Base-by-base conservation (phyloP, 2,797 vertebrate species). In the Hypotaenidia okinawae region DNA sequence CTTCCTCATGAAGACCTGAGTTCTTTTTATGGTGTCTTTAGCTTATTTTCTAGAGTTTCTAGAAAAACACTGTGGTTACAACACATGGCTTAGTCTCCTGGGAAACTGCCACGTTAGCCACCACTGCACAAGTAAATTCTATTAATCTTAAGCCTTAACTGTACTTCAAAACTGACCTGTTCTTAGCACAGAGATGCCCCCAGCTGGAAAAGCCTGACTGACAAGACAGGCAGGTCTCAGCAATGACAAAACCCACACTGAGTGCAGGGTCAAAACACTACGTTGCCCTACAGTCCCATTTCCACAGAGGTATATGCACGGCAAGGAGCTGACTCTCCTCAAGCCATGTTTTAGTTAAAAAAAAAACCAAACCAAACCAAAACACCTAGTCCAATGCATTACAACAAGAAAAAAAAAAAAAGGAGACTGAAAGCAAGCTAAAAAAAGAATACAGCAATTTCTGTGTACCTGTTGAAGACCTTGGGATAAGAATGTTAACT, bases 221-320 rank as follows among this genome's bases (percentile, higher is more conserved):
- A 49, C 55, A 59, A 51, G 57, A 35, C 11, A 73, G 67, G 23
- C n/a, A 54, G 21, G 33, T 85, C 62, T 86, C 39, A 69, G 12
- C 5, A 54, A 24, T 0, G 4, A 62, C 15, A 41, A 74, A 84
- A n/a, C 7, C n/a, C n/a, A 22, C 4, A 2, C 30, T 0, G 1
- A 70, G 25, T 4, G 32, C 59, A 77, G 13, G 30, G 21, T 58
- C 21, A 54, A 55, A 76, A 22, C 13, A 55, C 10, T 43, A 6
- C 27, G 16, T 11, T 64, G 28, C 39, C 37, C 47, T 39, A 33
- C 13, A 52, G 32, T 58, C 49, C 61, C 73, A 33, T 41, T 54
- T 78, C 27, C 27, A 23, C 18, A 32, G 41, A 47, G 5, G 21
- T 52, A 27, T 3, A 41, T 3, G 27, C 22, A 51, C 3, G 21